Conservation (phyloP, 2,888 invertebrate genomes). For the Spatulosminthurus flaviceps region DNA sequence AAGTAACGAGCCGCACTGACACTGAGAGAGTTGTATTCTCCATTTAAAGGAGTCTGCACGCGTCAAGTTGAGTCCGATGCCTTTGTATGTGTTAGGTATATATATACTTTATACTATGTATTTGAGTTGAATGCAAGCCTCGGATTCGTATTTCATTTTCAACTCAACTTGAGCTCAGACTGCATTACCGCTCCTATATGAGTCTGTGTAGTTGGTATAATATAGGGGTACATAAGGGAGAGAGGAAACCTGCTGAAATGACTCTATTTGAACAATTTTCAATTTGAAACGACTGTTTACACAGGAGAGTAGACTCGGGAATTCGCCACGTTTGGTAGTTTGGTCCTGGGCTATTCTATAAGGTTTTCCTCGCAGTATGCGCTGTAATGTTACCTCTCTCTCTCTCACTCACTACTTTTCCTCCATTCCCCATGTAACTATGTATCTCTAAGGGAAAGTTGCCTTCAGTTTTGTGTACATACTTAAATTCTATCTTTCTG, state of each 20-base stretch:
- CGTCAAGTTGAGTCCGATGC: too few relatives aligned
- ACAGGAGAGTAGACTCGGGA: conserved; percentile 57
- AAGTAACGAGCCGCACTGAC: too few relatives aligned
- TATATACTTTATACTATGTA: neutral
- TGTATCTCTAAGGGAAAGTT: neutral
- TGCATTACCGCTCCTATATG: neutral
- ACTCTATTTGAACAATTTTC: conserved; percentile 64
- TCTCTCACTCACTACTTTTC: neutral
- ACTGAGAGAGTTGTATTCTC: too few relatives aligned
- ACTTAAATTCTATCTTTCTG: conserved; percentile 33
- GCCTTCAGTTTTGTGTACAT: conserved; percentile 17
- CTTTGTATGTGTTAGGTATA: neutral
- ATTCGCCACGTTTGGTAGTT: conserved; percentile 48
- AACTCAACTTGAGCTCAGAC: conserved; percentile 21
- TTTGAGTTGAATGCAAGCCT: neutral
- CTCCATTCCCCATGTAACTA: neutral
- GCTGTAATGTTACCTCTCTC: conserved; percentile 26
- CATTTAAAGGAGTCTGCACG: too few relatives aligned
- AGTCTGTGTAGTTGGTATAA: neutral
- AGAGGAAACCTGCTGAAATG: conserved; percentile 49
- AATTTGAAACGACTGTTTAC: conserved; percentile 63
- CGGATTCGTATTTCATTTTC: conserved; percentile 33
- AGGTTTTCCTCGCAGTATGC: neutral
- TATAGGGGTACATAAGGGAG: conserved; percentile 28
- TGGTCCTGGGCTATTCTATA: conserved; percentile 35